Evolutionary conservation across 2,113 vertebrate species (phyloP), one percentile per base, ranked within the genome.

Genomic region (Cebidichthys violaceus): DNA sequence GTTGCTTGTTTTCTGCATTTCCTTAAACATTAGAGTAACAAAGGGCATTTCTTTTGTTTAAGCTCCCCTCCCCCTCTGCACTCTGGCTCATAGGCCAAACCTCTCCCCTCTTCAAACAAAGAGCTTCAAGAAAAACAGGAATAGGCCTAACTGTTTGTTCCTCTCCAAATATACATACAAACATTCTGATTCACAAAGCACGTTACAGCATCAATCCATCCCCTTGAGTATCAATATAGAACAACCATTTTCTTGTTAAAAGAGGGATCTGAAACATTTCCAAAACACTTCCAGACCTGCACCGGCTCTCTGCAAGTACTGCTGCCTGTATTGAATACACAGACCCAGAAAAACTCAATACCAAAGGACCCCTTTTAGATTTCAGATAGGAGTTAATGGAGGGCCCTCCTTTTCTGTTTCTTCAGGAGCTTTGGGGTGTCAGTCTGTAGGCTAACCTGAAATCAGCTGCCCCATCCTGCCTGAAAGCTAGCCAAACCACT

Each of bases 1-100:
- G 43, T 76, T 72, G 31, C 47, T 86, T 81, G 75, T 86, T 90
- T 86, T 78, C 84, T 70, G 85, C 85, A 86, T 92, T 92, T 90
- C 66, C 73, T 78, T 87, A 78, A 94, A 90, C 86, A 88, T 82
- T 64, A 39, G 79, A 82, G 89, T 75, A 89, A 94, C 91, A 94
- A 93, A 93, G 82, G 83, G 70, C 69, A 85, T 68, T 59, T 87
- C 87, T 91, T 90, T 91, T 88, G 87, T 88, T 65, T 50, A 35
- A 43, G 67, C 72, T 73, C 84, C 90, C 91, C 67, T 80, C 83
- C 88, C 90, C 88, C 62, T 39, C 72, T 4, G 1, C 52, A 60
- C 84, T 84, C 87, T 55, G 73, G 84, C 91, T 89, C 87, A 79
- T 22, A 75, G 15, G 50, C 60, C 65, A 82, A 77, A 91, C 70